Base-by-base conservation (phyloP, 2,888 invertebrate genomes). In the Acanthosepion pharaonis region DNA sequence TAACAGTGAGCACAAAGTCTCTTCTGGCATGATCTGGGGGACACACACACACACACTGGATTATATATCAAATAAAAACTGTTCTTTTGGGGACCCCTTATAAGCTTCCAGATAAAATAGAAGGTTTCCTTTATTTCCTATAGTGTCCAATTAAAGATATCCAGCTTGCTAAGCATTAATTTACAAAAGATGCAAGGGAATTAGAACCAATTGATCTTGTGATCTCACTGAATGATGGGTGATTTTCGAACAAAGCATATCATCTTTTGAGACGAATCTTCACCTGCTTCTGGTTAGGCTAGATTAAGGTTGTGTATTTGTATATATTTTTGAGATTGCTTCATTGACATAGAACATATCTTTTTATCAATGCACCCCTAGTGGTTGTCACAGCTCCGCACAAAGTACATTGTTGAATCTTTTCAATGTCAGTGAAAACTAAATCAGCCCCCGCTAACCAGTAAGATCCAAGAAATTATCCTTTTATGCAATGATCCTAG, bases 391-490 rank as follows among this genome's bases (percentile, higher is more conserved):
- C 78, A 78, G 78, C 78, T 78, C n/a, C 15, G 33, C 78, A 78
- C 78, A 78, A 78, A 78, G n/a, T 78, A 78, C 78, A 78, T 78
- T 78, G 78, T 78, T 78, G 78, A 78, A 78, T 78, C 78, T 78
- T 78, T 78, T 78, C 78, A 78, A 78, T 33, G 33, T 78, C 78
- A 78, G 78, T 78, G 78, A 78, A 78, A 78, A 78, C 78, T n/a
- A 78, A 78, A 78, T 78, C 78, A 78, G n/a, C 78, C 78, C 78
- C n/a, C 11, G 78, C 78, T 78, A 78, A 78, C 78, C 78, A 78
- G 78, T 78, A 78, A n/a, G 33, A 78, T 78, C 78, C n/a, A 15
- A 78, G n/a, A 78, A n/a, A 78, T 78, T 78, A 78, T 33, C 78
- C 78, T 78, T 78, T 78, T 78, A n/a, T 78, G 78, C n/a, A 33